Conservation (phyloP, 2,113 vertebrate genomes). For the Brienomyrus longianalis region DNA sequence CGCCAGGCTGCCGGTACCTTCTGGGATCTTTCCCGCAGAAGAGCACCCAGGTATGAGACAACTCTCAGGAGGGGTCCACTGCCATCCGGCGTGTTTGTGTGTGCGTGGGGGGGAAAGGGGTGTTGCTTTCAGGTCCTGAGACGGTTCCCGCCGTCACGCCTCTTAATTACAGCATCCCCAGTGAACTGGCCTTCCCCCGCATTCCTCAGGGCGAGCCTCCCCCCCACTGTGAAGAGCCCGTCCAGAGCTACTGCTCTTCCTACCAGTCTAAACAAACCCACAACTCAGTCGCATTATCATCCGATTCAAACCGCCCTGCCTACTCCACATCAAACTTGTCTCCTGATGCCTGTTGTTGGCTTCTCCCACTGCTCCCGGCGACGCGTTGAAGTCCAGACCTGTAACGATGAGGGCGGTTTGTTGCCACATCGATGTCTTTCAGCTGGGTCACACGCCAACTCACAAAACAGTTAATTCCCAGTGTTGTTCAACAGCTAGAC, state of each 20-base stretch:
- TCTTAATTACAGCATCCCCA: conserved; percentile 65
- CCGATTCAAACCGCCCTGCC: conserved; percentile 25
- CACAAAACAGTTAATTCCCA: background rate
- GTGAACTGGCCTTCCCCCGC: conserved; percentile 56
- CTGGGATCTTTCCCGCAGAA: conserved; percentile 13
- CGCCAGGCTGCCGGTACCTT: background rate
- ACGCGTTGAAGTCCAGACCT: background rate
- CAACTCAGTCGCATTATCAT: conserved; percentile 22
- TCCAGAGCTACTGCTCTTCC: conserved; percentile 55
- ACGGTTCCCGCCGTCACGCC: conserved; percentile 63
- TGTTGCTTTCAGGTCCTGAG: conserved; percentile 51
- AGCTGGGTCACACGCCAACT: background rate
- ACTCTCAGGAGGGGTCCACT: background rate
- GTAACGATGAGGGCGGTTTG: background rate
- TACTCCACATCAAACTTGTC: background rate
- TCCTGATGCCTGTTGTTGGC: background rate
- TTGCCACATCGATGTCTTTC: background rate
- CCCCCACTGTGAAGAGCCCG: conserved; percentile 58
- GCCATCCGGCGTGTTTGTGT: background rate
- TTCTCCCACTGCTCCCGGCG: background rate
- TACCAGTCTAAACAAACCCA: conserved; percentile 60
- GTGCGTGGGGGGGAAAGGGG: background rate
- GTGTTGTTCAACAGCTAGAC: background rate
- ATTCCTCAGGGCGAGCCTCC: conserved; percentile 57
- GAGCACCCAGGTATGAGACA: background rate